A percentile compares a stretch with the other conserved stretches of the same genome.
Conservation (phyloP, 2,113 vertebrate species). For the Salvelinus namaycush region DNA sequence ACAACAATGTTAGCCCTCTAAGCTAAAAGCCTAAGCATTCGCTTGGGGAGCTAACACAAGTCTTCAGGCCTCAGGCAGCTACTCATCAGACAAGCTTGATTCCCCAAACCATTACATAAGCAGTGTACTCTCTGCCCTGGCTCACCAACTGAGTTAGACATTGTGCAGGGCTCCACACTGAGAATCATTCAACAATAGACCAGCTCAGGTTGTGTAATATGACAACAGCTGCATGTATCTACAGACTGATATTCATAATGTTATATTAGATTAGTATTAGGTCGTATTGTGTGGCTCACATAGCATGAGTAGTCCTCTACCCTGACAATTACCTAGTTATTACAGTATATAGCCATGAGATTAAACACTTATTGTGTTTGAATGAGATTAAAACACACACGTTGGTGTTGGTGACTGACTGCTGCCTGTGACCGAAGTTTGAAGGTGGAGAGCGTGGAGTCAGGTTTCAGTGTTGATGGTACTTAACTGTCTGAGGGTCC, state of each 20-base stretch:
- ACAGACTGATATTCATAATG: background rate
- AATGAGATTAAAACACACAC: background rate
- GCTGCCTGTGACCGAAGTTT: background rate
- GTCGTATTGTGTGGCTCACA: background rate
- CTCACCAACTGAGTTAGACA: background rate
- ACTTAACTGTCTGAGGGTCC: slow-evolving; percentile 4
- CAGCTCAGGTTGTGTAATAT: background rate
- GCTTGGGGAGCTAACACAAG: too few species aligned
- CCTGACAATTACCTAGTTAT: background rate
- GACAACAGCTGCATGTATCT: background rate
- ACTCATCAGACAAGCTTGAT: too few species aligned
- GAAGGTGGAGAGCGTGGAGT: too few species aligned
- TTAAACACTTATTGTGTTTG: background rate
- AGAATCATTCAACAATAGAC: background rate
- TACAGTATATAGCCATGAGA: background rate
- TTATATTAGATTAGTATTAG: background rate
- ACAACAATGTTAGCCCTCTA: too few species aligned
- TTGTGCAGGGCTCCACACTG: background rate
- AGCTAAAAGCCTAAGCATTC: too few species aligned
- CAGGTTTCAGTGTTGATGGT: slow-evolving; percentile 4
- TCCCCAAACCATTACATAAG: too few species aligned
- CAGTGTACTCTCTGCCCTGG: background rate
- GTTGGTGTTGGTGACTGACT: background rate
- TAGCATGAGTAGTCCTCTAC: background rate
- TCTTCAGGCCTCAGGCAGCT: too few species aligned